These are phyloP conservation scores for Cavia aperea DNA, from an alignment of 2,113 vertebrate species.

Conservation along the genomic window DNA sequence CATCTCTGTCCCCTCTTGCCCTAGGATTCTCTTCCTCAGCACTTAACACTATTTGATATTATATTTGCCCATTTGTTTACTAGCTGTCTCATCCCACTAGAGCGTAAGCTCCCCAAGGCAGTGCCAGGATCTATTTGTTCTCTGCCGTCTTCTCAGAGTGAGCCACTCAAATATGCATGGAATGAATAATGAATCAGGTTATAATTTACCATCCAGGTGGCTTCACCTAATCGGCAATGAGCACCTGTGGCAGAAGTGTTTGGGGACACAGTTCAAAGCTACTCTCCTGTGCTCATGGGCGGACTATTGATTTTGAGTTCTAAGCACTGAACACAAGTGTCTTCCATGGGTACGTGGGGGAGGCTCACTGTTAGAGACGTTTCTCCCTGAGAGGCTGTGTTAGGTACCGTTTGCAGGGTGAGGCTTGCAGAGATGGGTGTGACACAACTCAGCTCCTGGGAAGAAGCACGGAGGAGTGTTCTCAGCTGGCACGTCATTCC, in stretches of 20 bases:
- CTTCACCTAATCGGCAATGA: background rate
- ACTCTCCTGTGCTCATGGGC: fast-evolving
- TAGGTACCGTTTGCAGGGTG: background rate
- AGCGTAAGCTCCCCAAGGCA: background rate
- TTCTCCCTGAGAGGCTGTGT: background rate
- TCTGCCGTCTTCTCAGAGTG: background rate
- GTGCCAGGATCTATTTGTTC: background rate
- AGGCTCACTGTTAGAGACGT: background rate
- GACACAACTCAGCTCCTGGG: background rate
- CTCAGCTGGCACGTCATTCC: background rate
- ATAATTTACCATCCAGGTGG: background rate
- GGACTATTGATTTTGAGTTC: background rate
- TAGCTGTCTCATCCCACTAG: background rate
- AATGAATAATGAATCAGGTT: background rate
- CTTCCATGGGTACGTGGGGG: fast-evolving
- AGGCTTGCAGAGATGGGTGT: background rate
- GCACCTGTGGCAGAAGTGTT: no score
- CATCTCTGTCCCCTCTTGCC: background rate
- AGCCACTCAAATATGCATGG: background rate
- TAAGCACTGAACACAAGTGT: background rate
- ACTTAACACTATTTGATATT: background rate
- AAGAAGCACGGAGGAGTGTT: background rate
- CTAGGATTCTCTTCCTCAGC: background rate
- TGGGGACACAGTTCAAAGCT: background rate
- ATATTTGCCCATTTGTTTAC: background rate